Evolutionary conservation across 2,888 invertebrate species (phyloP), one percentile per base, ranked within the genome.

Genomic region (Yponomeuta malinellus): DNA sequence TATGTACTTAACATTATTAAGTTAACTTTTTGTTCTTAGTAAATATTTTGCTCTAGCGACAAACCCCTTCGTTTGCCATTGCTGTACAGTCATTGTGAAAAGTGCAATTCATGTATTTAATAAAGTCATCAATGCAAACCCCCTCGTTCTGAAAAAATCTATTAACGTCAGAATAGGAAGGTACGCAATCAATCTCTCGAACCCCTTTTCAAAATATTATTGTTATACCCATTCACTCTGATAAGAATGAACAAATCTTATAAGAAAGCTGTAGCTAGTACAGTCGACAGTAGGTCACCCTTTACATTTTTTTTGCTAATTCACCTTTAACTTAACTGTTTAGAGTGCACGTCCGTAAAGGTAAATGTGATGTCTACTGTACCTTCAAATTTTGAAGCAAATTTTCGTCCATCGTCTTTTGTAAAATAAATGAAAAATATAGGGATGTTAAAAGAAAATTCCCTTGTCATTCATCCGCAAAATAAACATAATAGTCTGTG

Each of bases 41-140:
- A 5, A 59, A 59, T 15, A 59, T 12, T 59, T 2, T 52, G 12
- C 37, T 59, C 15, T 59, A 15, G 52, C 52, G 12, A 59, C 52
- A 59, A 59, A 12, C 52, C 52, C 52, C 43, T 43, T 43, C 43
- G 43, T 1, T 59, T 59, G 15, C 52, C 52, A 59, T 67, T 23
- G 66, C 10, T 23, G 65, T 71, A 70, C 43, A 77, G 81, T 84
- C 86, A 86, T 89, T 87, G 87, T 81, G 10, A 85, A 89, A 91
- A 89, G 81, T 88, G 90, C 91, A 90, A 89, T 83, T 92, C 90
- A 90, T 81, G 89, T 87, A 87, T 89, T 89, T 88, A 91, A 91
- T 90, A 89, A 88, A 83, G 81, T 83, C 85, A 82, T 86, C 86
- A 82, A 77, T 78, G 78, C 43, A 43, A 82, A 77, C 82, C 86